Percentiles rank a stretch among this genome's conserved stretches.
phyloP scores from a whole-genome alignment of 2,888 invertebrate genomes.

The Yponomeuta evonymella region DNA sequence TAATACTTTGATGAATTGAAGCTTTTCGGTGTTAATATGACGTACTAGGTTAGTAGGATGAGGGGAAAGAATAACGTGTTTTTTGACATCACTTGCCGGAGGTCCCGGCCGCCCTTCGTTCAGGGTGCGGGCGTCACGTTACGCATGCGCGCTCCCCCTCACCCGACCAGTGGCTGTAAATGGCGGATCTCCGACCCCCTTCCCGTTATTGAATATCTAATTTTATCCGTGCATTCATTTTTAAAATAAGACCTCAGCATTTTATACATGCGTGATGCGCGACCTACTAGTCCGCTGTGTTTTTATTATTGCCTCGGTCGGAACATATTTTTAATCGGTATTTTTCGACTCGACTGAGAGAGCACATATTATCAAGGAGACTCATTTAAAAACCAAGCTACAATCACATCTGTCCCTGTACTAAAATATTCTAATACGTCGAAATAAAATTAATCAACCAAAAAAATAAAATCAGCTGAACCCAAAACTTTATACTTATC shows the following conservation, averaged over 20 bases:
- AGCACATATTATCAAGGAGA: too few species aligned
- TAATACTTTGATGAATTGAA: neutral
- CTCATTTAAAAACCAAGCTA: too few species aligned
- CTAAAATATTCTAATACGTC: neutral
- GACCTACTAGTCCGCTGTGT: slow-evolving; percentile 3
- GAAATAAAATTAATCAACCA: neutral
- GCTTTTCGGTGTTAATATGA: slow-evolving; percentile 40
- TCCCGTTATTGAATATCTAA: slow-evolving; percentile 74
- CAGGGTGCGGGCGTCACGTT: slow-evolving; percentile 61
- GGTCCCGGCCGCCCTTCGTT: slow-evolving; percentile 55
- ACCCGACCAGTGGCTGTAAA: slow-evolving; percentile 59
- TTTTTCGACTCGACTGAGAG: too few species aligned
- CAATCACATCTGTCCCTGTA: too few species aligned
- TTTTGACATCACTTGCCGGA: slow-evolving; percentile 68
- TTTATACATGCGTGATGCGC: slow-evolving; percentile 6
- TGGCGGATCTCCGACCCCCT: slow-evolving; percentile 71
- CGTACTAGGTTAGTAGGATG: slow-evolving; percentile 71
- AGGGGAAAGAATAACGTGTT: slow-evolving; percentile 72
- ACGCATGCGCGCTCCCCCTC: slow-evolving; percentile 70
- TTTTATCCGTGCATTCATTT: slow-evolving; percentile 68
- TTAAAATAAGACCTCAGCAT: slow-evolving; percentile 20
- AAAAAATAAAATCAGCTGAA: too few species aligned
- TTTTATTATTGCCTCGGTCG: neutral
- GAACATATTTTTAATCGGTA: neutral
- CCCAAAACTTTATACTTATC: too few species aligned